Conservation (phyloP, 1,140 invertebrate genomes). For the Lepeophtheirus salmonis region DNA sequence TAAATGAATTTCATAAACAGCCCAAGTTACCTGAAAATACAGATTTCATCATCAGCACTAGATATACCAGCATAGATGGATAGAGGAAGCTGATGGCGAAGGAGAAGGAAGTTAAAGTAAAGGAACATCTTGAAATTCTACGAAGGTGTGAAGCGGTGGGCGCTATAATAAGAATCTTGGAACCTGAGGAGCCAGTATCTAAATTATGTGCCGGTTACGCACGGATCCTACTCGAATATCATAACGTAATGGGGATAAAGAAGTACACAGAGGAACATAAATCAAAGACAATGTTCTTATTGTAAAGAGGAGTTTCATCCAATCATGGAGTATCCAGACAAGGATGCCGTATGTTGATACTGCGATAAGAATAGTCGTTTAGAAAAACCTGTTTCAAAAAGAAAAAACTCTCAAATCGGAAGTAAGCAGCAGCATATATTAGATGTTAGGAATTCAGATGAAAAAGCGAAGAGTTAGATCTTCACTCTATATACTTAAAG, state of each 20-base stretch:
- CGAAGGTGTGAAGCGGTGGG: not conserved
- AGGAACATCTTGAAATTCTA: not conserved
- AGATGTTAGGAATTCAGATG: not conserved
- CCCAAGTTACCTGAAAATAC: not conserved
- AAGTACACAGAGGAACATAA: not conserved
- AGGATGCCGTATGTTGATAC: not conserved
- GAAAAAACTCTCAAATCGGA: too few relatives aligned
- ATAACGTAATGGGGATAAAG: not conserved
- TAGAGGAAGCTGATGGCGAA: not conserved
- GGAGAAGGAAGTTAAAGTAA: not conserved
- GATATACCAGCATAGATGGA: not conserved
- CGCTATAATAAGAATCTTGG: not conserved
- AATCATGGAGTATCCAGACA: not conserved
- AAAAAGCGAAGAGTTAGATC: not conserved
- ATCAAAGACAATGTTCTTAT: not conserved
- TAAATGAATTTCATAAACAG: not conserved
- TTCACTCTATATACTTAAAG: not conserved
- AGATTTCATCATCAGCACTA: not conserved
- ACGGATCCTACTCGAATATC: not conserved
- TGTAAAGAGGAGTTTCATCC: not conserved
- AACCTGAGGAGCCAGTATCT: not conserved
- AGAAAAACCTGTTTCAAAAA: not conserved
- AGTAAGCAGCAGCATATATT: not conserved
- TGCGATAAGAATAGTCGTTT: not conserved
- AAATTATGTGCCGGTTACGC: not conserved